These are phyloP conservation scores for Bombus breviceps DNA, from an alignment of 1,140 invertebrate species.

Conservation along the genomic window DNA sequence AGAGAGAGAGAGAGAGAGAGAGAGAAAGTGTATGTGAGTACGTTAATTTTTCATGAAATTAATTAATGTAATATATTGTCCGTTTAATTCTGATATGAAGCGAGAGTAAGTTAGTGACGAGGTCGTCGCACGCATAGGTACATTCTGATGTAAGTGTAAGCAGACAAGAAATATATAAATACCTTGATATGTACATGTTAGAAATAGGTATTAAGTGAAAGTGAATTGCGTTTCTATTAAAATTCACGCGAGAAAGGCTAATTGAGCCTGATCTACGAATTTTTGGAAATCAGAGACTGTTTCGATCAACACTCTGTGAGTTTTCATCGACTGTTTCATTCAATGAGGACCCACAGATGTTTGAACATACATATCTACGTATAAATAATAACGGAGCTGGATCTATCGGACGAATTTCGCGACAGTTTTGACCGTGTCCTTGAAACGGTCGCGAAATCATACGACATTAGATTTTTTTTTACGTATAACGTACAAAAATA, in stretches of 20 bases:
- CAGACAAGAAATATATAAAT: conserved; percentile 52
- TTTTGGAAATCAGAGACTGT: neutral
- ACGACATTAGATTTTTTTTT: neutral
- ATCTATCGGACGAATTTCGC: conserved; percentile 31
- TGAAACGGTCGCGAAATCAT: conserved; percentile 54
- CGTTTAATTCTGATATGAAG: conserved; percentile 35
- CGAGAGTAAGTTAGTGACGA: conserved; percentile 29
- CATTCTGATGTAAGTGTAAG: neutral
- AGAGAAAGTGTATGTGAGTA: conserved; percentile 6
- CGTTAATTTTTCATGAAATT: conserved; percentile 53
- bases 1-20: neutral
- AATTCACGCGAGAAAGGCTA: neutral
- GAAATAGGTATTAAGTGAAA: conserved; percentile 56
- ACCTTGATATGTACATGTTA: conserved; percentile 52
- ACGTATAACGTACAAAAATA: neutral
- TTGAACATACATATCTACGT: neutral
- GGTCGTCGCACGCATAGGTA: conserved; percentile 33
- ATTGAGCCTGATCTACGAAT: conserved; percentile 29
- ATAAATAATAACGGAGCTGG: neutral
- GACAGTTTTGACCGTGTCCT: conserved; percentile 36
- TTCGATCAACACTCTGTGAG: conserved; percentile 6
- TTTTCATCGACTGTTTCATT: conserved; percentile 33
- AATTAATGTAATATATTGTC: conserved; percentile 68
- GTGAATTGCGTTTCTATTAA: conserved; percentile 51
- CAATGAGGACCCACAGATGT: conserved; percentile 13